Conservation (phyloP, 2,888 invertebrate genomes). For the Caenorhabditis sp. region DNA sequence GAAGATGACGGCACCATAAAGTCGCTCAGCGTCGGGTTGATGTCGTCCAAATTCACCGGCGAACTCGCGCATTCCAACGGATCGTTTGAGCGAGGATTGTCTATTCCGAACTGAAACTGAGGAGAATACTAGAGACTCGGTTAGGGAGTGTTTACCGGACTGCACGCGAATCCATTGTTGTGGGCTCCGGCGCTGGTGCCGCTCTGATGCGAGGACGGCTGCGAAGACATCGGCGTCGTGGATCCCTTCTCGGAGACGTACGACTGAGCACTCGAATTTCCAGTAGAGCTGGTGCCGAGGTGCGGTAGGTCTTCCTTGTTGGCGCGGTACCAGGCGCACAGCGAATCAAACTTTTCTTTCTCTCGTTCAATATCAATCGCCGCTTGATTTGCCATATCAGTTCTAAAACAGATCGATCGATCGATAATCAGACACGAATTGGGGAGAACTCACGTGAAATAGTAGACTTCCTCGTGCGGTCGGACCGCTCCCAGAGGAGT, state of each 20-base stretch:
- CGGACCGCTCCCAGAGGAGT: conserved; percentile 14
- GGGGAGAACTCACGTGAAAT: conserved; percentile 34
- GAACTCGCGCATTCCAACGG: conserved; percentile 13
- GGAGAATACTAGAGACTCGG: neutral
- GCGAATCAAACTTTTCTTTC: conserved; percentile 46
- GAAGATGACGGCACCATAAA: conserved; percentile 2
- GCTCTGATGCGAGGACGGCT: conserved; percentile 53
- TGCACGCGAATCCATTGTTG: conserved; percentile 44
- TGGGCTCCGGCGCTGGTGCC: conserved; percentile 28
- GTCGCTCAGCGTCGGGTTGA: conserved; percentile 30
- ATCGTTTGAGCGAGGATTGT: conserved; percentile 31
- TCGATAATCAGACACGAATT: no score
- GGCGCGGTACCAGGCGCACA: conserved; percentile 34
- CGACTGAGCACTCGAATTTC: conserved; percentile 34
- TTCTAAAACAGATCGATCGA: conserved; percentile 48
- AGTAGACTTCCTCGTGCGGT: conserved; percentile 1
- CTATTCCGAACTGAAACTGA: conserved; percentile 30
- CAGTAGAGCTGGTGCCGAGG: conserved; percentile 32
- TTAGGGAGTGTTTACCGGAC: conserved; percentile 29
- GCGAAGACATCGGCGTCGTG: conserved; percentile 44
- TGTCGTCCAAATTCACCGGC: conserved; percentile 42
- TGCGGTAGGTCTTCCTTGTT: conserved; percentile 22
- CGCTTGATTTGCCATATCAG: conserved; percentile 58
- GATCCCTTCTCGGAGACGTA: conserved; percentile 33
- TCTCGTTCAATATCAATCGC: conserved; percentile 52